A percentile compares a stretch with the other conserved stretches of the same genome.
Conservation (phyloP, 2,888 invertebrate genomes). For the Nephrotoma appendiculata region DNA sequence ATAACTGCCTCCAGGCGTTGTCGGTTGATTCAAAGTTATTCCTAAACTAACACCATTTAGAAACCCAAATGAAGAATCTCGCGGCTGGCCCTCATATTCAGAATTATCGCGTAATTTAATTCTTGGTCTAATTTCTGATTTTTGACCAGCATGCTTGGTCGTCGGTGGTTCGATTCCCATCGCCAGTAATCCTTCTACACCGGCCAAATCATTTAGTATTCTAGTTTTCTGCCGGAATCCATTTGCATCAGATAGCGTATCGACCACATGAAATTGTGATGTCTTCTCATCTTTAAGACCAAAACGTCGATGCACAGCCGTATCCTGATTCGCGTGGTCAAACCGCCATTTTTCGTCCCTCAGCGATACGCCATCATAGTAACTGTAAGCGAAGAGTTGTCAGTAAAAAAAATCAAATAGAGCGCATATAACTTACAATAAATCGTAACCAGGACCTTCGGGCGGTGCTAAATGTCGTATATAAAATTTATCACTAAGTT, state of each 20-base stretch:
- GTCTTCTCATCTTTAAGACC: background rate
- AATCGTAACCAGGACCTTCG: background rate
- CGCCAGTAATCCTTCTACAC: background rate
- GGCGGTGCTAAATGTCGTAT: background rate
- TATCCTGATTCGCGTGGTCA: background rate
- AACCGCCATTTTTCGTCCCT: constrained; percentile 4
- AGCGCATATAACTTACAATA: background rate
- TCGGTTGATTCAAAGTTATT: background rate
- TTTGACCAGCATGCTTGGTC: background rate
- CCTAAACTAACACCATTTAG: background rate
- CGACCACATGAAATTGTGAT: background rate
- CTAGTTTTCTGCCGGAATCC: background rate
- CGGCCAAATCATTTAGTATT: background rate
- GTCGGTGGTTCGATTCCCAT: background rate
- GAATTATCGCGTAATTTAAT: background rate
- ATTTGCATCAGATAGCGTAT: background rate
- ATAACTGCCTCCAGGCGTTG: background rate
- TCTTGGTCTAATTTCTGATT: background rate
- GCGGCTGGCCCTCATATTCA: background rate
- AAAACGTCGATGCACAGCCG: background rate
- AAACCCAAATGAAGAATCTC: background rate
- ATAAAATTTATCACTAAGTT: background rate
- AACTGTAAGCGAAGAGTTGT: background rate
- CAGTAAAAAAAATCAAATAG: background rate
- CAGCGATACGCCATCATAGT: background rate